Evolutionary conservation across 1,140 invertebrate species (phyloP).

Genomic region (Drosophila auraria): DNA sequence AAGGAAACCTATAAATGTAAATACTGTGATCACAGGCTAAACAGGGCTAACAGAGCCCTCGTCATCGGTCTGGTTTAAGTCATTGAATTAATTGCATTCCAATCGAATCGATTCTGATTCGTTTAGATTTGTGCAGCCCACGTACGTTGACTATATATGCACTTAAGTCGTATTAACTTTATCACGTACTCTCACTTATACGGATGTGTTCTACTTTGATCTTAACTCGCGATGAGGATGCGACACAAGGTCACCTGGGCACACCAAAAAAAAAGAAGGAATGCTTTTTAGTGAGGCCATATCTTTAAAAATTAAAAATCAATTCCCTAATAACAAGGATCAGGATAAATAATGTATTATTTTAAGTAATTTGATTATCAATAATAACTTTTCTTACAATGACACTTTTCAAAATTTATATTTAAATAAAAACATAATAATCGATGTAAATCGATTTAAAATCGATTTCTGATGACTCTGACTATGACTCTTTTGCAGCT

Average conservation of each 20-base stretch:
- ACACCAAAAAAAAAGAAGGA: not conserved
- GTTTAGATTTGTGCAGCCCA: constrained; percentile 24
- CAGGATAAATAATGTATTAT: not conserved
- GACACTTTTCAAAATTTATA: too few species aligned
- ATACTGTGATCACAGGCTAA: constrained; percentile 2
- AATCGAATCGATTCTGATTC: constrained; percentile 17
- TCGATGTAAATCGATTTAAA: not conserved
- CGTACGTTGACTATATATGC: constrained; percentile 25
- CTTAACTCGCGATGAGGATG: constrained; percentile 5
- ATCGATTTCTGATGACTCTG: not conserved
- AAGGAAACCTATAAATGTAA: constrained; percentile 3
- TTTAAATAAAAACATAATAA: not conserved
- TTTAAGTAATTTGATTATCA: not conserved
- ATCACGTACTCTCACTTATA: constrained; percentile 34
- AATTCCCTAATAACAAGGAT: too few species aligned
- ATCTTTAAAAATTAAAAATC: not conserved
- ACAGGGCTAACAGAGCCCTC: constrained; percentile 23
- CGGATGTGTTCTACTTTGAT: constrained; percentile 30
- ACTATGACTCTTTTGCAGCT: not conserved
- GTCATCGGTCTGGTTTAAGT: constrained; percentile 13
- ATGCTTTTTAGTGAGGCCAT: not conserved
- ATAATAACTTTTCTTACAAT: not conserved
- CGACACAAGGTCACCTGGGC: constrained; percentile 19
- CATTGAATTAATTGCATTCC: constrained; percentile 8
- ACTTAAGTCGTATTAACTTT: constrained; percentile 21